Conservation (phyloP, 2,113 vertebrate species). For the Hydrochoerus hydrochaeris region DNA sequence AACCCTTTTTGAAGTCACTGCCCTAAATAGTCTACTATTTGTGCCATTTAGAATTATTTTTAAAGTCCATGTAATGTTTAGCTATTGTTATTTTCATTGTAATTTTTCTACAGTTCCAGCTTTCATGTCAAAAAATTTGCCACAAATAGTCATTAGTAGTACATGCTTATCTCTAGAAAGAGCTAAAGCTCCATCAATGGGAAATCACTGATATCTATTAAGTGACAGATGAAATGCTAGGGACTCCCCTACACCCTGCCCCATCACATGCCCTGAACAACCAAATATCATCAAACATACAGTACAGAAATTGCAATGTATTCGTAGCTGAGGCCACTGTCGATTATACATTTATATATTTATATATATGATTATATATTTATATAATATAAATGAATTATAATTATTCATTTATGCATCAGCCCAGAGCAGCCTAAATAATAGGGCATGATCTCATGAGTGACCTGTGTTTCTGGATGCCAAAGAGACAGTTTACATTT, state of each 20-base stretch:
- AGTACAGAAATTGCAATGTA: no score
- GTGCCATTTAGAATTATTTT: neutral
- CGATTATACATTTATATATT: no score
- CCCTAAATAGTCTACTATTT: neutral
- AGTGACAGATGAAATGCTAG: accelerated
- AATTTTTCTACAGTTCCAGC: neutral
- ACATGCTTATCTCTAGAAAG: neutral
- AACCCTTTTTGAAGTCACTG: neutral
- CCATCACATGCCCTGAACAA: no score
- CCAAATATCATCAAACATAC: no score
- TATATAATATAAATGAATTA: no score
- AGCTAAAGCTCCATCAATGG: neutral
- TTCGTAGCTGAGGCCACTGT: neutral
- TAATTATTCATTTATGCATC: neutral
- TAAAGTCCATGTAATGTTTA: neutral
- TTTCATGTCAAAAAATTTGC: neutral
- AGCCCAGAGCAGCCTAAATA: neutral
- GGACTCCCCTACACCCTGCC: accelerated
- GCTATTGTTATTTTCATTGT: neutral
- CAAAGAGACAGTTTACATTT: neutral
- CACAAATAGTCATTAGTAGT: neutral
- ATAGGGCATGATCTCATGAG: neutral
- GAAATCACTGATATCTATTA: neutral
- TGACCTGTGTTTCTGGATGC: neutral
- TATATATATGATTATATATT: no score